Evolutionary conservation across 2,113 vertebrate species (phyloP).

Genomic region (Eulemur rufifrons): DNA sequence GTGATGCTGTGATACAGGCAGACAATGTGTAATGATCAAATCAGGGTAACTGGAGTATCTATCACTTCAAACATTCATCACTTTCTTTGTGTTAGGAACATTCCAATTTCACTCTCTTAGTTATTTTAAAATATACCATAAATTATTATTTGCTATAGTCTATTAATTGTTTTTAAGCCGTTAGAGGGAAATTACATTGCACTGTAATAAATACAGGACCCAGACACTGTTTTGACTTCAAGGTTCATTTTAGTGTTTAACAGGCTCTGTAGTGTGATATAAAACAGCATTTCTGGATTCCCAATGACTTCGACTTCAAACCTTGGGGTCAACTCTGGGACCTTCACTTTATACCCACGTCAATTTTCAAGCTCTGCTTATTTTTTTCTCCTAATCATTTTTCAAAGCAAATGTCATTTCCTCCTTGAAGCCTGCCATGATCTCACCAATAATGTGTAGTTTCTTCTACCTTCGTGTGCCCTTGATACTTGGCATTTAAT

Average conservation of each 20-base stretch:
- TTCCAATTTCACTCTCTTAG: too few species aligned
- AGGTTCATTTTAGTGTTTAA: neutral
- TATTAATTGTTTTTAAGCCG: neutral
- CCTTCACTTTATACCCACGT: neutral
- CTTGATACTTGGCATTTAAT: neutral
- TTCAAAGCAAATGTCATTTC: constrained; percentile 1
- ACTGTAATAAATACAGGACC: neutral
- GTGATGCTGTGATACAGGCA: too few species aligned
- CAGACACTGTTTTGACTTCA: neutral
- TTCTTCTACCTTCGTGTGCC: neutral
- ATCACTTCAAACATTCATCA: too few species aligned
- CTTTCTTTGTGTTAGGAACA: too few species aligned
- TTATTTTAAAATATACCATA: too few species aligned
- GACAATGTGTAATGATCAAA: too few species aligned
- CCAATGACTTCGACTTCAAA: neutral
- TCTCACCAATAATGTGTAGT: neutral
- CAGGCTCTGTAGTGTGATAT: neutral
- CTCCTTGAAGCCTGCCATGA: neutral
- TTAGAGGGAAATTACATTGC: neutral
- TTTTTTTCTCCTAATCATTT: neutral
- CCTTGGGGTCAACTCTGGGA: neutral
- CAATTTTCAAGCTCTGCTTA: neutral
- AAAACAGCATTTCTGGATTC: neutral
- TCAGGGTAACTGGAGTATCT: too few species aligned
- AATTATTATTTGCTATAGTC: neutral